Conservation (phyloP, 1,140 invertebrate species). For the Elymnias hypermnestra region DNA sequence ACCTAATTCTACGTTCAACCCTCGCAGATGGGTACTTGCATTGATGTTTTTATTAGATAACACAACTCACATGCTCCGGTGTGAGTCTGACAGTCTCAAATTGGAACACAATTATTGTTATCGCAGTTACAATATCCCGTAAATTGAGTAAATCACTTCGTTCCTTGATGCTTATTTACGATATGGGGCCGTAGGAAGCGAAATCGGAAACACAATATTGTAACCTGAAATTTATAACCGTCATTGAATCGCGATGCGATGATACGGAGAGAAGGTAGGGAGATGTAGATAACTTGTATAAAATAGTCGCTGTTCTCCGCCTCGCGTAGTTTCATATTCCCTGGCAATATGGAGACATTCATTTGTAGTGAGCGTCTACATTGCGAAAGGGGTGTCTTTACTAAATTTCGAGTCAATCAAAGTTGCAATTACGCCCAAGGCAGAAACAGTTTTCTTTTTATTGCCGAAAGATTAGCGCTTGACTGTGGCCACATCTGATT, state of each 20-base stretch:
- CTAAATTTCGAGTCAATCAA: no score
- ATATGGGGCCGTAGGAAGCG: constrained; percentile 25
- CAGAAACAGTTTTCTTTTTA: no score
- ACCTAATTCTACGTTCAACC: constrained; percentile 53
- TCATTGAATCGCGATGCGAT: constrained; percentile 8
- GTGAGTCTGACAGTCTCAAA: constrained; percentile 29
- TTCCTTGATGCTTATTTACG: constrained; percentile 37
- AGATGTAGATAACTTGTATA: constrained; percentile 1
- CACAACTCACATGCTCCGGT: constrained; percentile 32
- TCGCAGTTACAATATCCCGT: constrained; percentile 23
- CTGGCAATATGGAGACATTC: no score
- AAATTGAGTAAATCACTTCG: constrained; percentile 33
- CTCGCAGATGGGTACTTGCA: constrained; percentile 50
- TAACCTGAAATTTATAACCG: constrained; percentile 3
- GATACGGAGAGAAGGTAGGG: not conserved
- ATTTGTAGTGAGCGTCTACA: no score
- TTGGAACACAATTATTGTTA: constrained; percentile 37
- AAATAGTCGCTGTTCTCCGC: no score
- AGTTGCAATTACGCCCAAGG: no score
- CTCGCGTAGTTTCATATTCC: no score
- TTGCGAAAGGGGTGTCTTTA: no score
- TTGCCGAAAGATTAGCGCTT: no score
- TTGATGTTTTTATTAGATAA: constrained; percentile 56
- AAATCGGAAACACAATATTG: constrained; percentile 14
- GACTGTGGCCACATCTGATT: no score